Percentiles rank a stretch among this genome's conserved stretches.
phyloP scores from a whole-genome alignment of 2,797 vertebrate species.

The Acipenser transmontanus region DNA sequence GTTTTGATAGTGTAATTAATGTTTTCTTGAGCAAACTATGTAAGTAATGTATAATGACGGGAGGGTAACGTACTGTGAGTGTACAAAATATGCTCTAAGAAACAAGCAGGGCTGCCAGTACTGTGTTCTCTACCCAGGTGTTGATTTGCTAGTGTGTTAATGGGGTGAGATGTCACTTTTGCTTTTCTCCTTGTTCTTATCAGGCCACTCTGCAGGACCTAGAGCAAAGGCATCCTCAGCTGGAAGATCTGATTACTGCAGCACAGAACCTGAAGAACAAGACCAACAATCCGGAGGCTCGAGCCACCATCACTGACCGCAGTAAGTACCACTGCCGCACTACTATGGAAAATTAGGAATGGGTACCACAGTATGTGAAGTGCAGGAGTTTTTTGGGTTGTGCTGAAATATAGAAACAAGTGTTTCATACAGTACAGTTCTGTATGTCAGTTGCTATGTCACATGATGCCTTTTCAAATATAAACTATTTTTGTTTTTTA shows the following conservation, averaged over 20 bases:
- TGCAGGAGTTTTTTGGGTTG: too few species aligned
- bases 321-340: constrained; percentile 62
- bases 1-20: neutral
- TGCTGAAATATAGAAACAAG: too few species aligned
- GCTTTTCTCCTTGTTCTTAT: constrained; percentile 11
- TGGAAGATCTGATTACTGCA: constrained; percentile 90
- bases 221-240: constrained; percentile 79
- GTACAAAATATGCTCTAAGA: too few species aligned
- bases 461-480: too few species aligned
- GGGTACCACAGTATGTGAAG: neutral
- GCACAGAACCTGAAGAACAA: constrained; percentile 98
- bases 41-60: too few species aligned
- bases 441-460: too few species aligned
- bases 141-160: neutral
- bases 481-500: too few species aligned
- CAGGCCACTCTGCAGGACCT: constrained; percentile 80
- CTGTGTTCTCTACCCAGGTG: too few species aligned
- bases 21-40: too few species aligned
- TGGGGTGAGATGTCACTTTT: neutral
- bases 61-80: too few species aligned
- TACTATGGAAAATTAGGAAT: neutral
- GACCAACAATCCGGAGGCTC: constrained; percentile 86
- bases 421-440: too few species aligned
- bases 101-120: too few species aligned
- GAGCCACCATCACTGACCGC: constrained; percentile 82